Base-by-base conservation (phyloP, 2,797 vertebrate genomes). In the Columba guinea region DNA sequence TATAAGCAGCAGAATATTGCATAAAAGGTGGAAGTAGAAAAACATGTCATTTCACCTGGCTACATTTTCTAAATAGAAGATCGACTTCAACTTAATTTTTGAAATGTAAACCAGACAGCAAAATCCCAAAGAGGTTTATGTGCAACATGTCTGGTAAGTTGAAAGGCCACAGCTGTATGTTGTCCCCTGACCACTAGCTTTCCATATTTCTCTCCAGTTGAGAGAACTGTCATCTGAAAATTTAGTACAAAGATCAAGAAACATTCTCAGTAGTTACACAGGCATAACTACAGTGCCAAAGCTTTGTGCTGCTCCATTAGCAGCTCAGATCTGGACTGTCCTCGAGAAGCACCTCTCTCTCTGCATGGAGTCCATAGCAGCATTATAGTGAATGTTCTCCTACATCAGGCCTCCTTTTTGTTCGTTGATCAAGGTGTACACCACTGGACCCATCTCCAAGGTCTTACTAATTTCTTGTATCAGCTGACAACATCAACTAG, bases 61-160 rank as follows among this genome's bases (percentile, higher is more conserved):
- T 46, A 46, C 1, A 0, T 48, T 87, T 68, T 58, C 26, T 58
- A 41, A 86, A 62, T 35, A 44, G 37, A 55, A 65, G 1, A 10
- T 8, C 56, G 35, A 48, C 7, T 73, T 23, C 32, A 52, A 35
- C 27, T 24, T 48, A 24, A 48, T 12, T 70, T 83, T 62, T 74
- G 5, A 65, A 84, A 91, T 48, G 7, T 26, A 37, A 80, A 63
- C 17, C 22, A 34, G 5, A 11, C 15, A 60, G 16, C 10, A 68
- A 3, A 34, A 6, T 51, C n/a, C 19, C 21, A 68, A 59, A 68
- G 35, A 46, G 2, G 11, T 75, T 75, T 51, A 49, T 26, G 28
- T 55, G 11, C 1, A 1, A 41, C 2, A 1, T 27, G 27, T 44
- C 46, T 44, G 4, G 0, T 62, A 81, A 75, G 32, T 13, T 13